Conservation (phyloP, 2,113 vertebrate genomes). For the Numenius arquata region DNA sequence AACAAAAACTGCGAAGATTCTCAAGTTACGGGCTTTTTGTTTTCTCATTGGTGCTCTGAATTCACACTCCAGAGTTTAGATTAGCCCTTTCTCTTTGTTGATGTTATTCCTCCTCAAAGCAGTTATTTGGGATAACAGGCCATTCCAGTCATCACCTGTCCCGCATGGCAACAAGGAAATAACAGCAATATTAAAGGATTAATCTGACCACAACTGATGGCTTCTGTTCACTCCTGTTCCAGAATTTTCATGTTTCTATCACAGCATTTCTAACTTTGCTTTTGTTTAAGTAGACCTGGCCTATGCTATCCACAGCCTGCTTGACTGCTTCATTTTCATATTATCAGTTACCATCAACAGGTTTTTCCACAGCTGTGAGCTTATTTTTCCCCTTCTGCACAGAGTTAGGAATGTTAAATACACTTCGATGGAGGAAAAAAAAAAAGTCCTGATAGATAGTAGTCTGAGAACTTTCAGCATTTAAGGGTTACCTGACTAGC, state of each 20-base stretch:
- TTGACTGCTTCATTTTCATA: constrained; percentile 41
- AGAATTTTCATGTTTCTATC: background rate
- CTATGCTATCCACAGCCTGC: constrained; percentile 4
- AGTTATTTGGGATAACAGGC: background rate
- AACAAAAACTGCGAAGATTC: background rate
- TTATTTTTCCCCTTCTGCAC: constrained; percentile 1
- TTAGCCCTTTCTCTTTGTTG: background rate
- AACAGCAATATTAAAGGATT: background rate
- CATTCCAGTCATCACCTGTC: background rate
- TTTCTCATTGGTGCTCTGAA: background rate
- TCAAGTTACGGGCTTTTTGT: background rate
- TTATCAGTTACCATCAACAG: constrained; percentile 25
- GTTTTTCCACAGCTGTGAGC: constrained; percentile 36
- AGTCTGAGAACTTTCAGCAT: background rate
- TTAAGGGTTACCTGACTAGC: background rate
- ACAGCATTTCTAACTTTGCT: background rate
- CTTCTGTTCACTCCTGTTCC: background rate
- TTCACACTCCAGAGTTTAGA: background rate
- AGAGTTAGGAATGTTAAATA: constrained; percentile 24
- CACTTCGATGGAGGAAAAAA: background rate
- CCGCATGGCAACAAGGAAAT: background rate
- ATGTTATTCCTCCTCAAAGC: background rate
- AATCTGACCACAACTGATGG: background rate
- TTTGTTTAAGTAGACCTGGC: background rate
- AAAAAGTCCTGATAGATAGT: background rate